Percentiles rank a stretch among this genome's conserved stretches.
These are phyloP conservation scores for Trachelus troglodyta DNA, from an alignment of 2,888 invertebrate genomes.

Conservation along the genomic window DNA sequence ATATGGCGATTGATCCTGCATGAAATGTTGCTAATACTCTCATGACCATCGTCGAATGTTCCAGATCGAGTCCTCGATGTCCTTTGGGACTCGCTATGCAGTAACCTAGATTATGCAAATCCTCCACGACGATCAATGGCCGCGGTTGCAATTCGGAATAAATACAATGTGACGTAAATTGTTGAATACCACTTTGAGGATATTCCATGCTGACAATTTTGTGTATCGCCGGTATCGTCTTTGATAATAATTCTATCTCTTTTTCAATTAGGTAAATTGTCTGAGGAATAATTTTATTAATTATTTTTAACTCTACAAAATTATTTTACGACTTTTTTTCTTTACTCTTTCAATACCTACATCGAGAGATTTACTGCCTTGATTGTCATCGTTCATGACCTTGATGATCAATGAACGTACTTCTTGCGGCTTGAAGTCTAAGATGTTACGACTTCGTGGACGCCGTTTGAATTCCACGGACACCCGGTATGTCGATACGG, in stretches of 20 bases:
- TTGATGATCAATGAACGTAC: slow-evolving; percentile 14
- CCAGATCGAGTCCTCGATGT: slow-evolving; percentile 16
- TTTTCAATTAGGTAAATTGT: slow-evolving; percentile 9
- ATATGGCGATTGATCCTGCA: slow-evolving; percentile 13
- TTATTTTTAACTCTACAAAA: not conserved
- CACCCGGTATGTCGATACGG: slow-evolving; percentile 11
- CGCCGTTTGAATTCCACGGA: slow-evolving; percentile 19
- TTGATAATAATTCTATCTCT: slow-evolving; percentile 10
- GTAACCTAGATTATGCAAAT: slow-evolving; percentile 4
- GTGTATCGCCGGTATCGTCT: slow-evolving; percentile 14
- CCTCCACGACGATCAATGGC: slow-evolving; percentile 14
- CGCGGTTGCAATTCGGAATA: slow-evolving; percentile 17
- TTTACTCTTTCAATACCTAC: not conserved
- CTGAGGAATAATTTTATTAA: not conserved
- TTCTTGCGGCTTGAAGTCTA: slow-evolving; percentile 20
- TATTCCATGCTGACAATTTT: not conserved
- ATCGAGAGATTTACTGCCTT: not conserved
- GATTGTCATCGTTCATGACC: not conserved
- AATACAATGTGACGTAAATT: slow-evolving; percentile 14
- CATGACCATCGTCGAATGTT: slow-evolving; percentile 17
- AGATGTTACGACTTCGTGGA: slow-evolving; percentile 18
- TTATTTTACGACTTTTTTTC: not conserved
- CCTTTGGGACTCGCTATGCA: slow-evolving; percentile 8
- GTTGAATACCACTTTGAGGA: not conserved
- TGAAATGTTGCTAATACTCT: slow-evolving; percentile 16